A percentile compares a stretch with the other conserved stretches of the same genome.
Evolutionary conservation across 1,140 invertebrate genomes (phyloP).

Genomic region (Polyergus mexicanus): DNA sequence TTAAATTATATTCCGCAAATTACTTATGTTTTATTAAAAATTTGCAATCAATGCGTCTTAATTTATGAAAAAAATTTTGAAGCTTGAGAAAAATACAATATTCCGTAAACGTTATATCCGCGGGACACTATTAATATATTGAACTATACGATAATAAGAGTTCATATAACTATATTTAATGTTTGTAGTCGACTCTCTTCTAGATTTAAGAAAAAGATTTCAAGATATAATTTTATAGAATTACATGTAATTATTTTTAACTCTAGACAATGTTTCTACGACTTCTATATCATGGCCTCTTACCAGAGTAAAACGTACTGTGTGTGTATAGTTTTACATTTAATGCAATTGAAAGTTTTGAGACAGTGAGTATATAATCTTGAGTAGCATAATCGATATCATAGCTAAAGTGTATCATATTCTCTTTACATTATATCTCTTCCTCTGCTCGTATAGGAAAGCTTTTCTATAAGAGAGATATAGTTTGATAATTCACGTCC

Average conservation of each 20-base stretch:
- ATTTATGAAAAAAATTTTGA: background rate
- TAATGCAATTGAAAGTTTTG: conserved; percentile 50
- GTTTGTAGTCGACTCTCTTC: background rate
- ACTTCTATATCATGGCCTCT: background rate
- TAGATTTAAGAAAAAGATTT: conserved; percentile 19
- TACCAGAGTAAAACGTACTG: background rate
- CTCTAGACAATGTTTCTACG: conserved; percentile 14
- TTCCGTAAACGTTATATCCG: conserved; percentile 2
- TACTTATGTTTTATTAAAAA: background rate
- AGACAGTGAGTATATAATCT: conserved; percentile 28
- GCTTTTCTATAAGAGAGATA: conserved; percentile 21
- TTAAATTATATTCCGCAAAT: background rate
- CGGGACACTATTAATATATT: background rate
- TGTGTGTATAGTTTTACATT: conserved; percentile 28
- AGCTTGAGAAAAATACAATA: background rate
- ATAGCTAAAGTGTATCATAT: conserved; percentile 3
- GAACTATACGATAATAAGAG: too few species aligned
- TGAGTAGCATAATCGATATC: conserved; percentile 49
- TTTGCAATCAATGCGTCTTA: background rate
- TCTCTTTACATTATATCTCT: conserved; percentile 10
- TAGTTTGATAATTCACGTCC: conserved; percentile 39
- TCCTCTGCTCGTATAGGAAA: background rate
- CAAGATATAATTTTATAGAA: conserved; percentile 9
- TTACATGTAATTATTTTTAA: conserved; percentile 37
- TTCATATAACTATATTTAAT: background rate